phyloP scores from a whole-genome alignment of 2,797 vertebrate species.

The Pitangus sulphuratus region DNA sequence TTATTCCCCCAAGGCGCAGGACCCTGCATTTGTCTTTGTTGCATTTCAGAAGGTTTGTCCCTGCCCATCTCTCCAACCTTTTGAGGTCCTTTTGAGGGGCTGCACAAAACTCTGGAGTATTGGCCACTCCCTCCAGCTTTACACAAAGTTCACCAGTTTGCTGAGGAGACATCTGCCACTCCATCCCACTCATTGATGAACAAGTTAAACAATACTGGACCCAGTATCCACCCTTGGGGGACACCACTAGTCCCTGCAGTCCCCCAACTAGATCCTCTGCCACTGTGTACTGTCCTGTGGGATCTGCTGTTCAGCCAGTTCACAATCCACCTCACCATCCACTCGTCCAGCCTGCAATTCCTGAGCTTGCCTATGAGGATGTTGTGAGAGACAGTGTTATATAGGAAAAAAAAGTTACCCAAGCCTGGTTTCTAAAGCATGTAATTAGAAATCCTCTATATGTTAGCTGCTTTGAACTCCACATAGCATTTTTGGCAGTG shows the following conservation, averaged over 20 bases:
- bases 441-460: not conserved
- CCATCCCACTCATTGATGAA: not conserved
- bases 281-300: not conserved
- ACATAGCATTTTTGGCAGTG: not conserved
- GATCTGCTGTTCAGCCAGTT: not conserved
- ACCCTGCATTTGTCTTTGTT: accelerated
- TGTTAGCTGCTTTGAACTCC: not conserved
- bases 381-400: not conserved
- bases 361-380: not conserved
- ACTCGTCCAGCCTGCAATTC: not conserved
- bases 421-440: not conserved
- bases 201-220: not conserved
- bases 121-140: not conserved
- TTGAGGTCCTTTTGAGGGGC: accelerated
- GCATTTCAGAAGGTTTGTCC: not conserved
- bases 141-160: no score
- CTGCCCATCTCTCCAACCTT: not conserved
- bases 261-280: not conserved
- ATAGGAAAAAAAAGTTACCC: not conserved
- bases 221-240: no score
- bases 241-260: not conserved
- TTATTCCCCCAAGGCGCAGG: accelerated
- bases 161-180: not conserved
- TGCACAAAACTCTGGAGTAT: not conserved
- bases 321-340: not conserved